Evolutionary conservation across 1,140 invertebrate species (phyloP), one percentile per base, ranked within the genome.

Genomic region (Apis cerana): DNA sequence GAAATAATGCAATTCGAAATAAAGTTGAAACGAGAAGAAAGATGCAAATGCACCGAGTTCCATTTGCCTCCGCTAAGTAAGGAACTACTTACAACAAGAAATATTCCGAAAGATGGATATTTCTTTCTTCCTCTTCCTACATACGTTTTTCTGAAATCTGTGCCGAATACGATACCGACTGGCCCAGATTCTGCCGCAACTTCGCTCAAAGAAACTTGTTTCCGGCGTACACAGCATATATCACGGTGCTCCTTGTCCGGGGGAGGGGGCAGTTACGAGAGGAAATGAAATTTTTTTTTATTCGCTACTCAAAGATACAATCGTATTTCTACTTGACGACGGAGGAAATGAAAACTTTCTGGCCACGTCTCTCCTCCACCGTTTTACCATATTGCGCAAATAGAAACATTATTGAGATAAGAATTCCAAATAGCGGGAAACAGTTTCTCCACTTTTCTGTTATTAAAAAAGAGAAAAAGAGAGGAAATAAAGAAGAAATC

Each of bases 281-380:
- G 83, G 86, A 88, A 82, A 88, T 88, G 87, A 88, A 88, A 88
- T 88, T 88, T 67, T 78, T 87, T 82, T 88, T 85, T 85, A 87
- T 75, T 84, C 70, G 61, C 64, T 79, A 43, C 87, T 88, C 59
- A 79, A 64, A 82, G 83, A 74, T 85, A 87, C 78, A 88, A 88
- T 88, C 85, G 75, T 78, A 58, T 85, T 82, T 87, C 82, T 75
- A 65, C 54, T 17, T 43, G 59, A 43, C 65, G 65, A 61, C 61
- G 67, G 19, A 81, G 78, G 79, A 85, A 88, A 82, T 62, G 65
- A 79, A 74, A 78, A 85, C 50, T 82, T 72, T 71, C 61, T 50
- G 17, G 23, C 21, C 48, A 56, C 59, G 33, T 56, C 43, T 8
- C 78, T 19, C 23, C 70, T 56, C 23, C 64, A n/a, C n/a, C 68